Evolutionary conservation across 2,797 vertebrate genomes (phyloP), one percentile per base, ranked within the genome.

Genomic region (Jordanella pulchra): DNA sequence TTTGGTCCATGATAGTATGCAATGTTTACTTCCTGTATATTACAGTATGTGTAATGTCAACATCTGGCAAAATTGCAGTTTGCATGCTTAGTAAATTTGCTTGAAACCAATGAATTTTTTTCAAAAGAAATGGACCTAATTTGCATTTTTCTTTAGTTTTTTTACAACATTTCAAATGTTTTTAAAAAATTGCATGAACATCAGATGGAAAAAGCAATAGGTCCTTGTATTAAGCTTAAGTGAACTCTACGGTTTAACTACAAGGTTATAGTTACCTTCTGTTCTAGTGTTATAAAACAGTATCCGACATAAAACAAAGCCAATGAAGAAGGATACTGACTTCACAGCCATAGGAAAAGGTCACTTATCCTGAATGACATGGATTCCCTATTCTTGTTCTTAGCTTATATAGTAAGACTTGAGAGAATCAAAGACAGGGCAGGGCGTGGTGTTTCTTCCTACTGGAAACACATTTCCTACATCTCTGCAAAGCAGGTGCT

Each of bases 381-480:
- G 84, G 89, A 83, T 82, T 84, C 51, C 69, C 47, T 72, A 75
- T 82, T 79, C 69, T 55, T 73, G 67, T 75, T 73, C 63, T 77
- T 79, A 78, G 83, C 75, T 76, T 30, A 14, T 72, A 53, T n/a
- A n/a, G 23, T 7, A 58, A 23, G 58, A 66, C 32, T 44, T 67
- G 69, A 71, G 32, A 54, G 21, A 3, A 32, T 5, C 11, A 69
- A 13, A 10, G 63, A 47, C 28, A 56, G 60, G 15, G 18, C n/a
- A n/a, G n/a, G n/a, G 28, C 14, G 54, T 47, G 56, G 60, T 50
- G 71, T 77, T 69, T 71, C 66, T 27, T 89, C 88, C 90, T 93
- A 86, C 93, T 89, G 84, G 60, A 80, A 90, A 80, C 65, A 81
- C 74, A 84, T 93, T 85, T 58, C 51, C 32, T 65, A 44, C 61